Conservation (phyloP, 2,797 vertebrate genomes). For the Microctenopoma stevenorrisi region DNA sequence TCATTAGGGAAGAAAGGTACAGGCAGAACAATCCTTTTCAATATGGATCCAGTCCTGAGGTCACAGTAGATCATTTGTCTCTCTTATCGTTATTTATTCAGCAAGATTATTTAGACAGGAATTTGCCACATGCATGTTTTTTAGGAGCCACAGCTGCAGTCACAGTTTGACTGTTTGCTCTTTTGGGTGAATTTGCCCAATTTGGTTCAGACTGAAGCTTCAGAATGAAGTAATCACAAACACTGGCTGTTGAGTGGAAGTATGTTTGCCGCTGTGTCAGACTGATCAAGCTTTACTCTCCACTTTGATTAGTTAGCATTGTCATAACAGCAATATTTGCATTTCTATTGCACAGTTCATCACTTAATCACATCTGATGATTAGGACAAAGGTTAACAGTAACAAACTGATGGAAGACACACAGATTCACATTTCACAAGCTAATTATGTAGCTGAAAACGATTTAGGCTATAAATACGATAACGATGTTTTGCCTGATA, state of each 20-base stretch:
- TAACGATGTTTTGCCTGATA: not conserved
- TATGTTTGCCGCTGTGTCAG: not conserved
- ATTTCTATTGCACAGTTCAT: not conserved
- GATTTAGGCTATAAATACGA: not conserved
- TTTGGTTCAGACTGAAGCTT: not conserved
- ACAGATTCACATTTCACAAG: not conserved
- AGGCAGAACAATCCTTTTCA: not conserved
- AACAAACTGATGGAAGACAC: too few relatives aligned
- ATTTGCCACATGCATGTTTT: not conserved
- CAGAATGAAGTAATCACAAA: not conserved
- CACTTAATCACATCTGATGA: too few relatives aligned
- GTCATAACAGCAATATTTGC: not conserved
- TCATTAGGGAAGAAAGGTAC: not conserved
- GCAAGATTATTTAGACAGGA: not conserved
- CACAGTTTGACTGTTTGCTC: not conserved
- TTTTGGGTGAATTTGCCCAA: too few relatives aligned
- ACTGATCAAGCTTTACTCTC: not conserved
- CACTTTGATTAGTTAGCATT: not conserved
- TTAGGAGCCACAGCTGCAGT: conserved; percentile 2
- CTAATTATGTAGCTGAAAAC: conserved; percentile 3
- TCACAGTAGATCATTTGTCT: too few relatives aligned
- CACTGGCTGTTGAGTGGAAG: not conserved
- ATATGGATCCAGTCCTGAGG: not conserved
- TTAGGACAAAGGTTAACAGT: too few relatives aligned
- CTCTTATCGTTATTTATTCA: not conserved